Percentiles rank a stretch among this genome's conserved stretches.
These are phyloP conservation scores for Mythimna loreyi DNA, from an alignment of 2,888 invertebrate genomes.

Conservation along the genomic window DNA sequence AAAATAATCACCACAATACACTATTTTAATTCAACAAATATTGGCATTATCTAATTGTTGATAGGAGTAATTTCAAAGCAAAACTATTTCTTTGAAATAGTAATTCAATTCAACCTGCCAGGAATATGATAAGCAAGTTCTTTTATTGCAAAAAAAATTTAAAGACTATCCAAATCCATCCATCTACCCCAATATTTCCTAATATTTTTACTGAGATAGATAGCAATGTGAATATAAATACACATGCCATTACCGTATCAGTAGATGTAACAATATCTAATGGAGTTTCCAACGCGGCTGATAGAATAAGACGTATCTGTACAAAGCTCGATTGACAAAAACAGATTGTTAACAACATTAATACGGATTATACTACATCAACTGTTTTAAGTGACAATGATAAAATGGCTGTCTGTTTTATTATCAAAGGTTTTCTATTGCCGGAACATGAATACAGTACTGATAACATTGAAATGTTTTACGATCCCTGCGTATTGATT, in stretches of 20 bases:
- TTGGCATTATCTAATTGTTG: not conserved
- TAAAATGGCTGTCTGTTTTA: conserved; percentile 50
- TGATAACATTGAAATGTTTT: conserved; percentile 59
- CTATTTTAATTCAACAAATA: not conserved
- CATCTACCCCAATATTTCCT: conserved; percentile 10
- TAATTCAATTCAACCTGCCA: conserved; percentile 7
- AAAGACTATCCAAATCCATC: not conserved
- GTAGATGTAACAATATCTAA: conserved; percentile 27
- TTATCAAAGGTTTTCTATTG: conserved; percentile 57
- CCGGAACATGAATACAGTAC: conserved; percentile 41
- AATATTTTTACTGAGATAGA: conserved; percentile 7
- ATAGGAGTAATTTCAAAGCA: not conserved
- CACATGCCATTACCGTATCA: conserved; percentile 35
- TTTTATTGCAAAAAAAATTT: conserved; percentile 8
- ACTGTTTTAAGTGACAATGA: conserved; percentile 53
- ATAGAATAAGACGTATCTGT: conserved; percentile 28
- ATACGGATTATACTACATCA: conserved; percentile 28
- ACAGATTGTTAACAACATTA: conserved; percentile 39
- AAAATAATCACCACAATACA: not conserved
- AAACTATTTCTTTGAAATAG: conserved; percentile 14
- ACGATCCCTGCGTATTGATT: conserved; percentile 50
- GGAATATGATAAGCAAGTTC: conserved; percentile 2
- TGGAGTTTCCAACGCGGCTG: conserved; percentile 13
- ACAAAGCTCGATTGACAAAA: conserved; percentile 42
- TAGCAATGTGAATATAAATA: conserved; percentile 29